Conservation (phyloP, 2,888 invertebrate species). For the Mantis religiosa region DNA sequence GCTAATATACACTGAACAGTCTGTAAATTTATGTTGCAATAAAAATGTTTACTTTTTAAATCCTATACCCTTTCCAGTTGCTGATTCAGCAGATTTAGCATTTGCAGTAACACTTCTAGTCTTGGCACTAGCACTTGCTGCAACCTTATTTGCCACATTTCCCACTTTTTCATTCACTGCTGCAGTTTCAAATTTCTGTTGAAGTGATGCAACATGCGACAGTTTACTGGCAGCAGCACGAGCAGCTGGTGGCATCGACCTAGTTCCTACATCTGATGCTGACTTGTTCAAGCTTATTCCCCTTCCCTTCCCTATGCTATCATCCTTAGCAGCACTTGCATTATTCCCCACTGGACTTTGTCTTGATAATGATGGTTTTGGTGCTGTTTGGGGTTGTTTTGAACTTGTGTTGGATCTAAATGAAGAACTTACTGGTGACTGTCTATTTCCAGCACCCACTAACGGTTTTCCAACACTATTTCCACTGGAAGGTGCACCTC, state of each 20-base stretch:
- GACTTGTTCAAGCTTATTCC: slow-evolving; percentile 12
- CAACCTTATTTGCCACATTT: not conserved
- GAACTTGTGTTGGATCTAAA: slow-evolving; percentile 1
- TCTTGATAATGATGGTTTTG: slow-evolving; percentile 11
- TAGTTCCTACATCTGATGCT: slow-evolving; percentile 31
- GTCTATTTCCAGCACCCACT: not conserved
- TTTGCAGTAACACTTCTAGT: not conserved
- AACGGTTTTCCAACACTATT: not conserved
- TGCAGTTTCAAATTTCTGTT: slow-evolving; percentile 71
- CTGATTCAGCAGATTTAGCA: not conserved
- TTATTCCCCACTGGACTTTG: not conserved
- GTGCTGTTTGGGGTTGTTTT: slow-evolving; percentile 19
- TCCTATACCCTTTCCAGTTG: slow-evolving; percentile 7
- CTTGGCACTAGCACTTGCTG: not conserved
- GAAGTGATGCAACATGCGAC: slow-evolving; percentile 71
- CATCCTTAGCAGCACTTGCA: not conserved
- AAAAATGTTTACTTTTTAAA: slow-evolving; percentile 13
- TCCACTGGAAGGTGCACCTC: slow-evolving; percentile 6
- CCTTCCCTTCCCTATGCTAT: not conserved
- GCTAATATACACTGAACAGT: not conserved
- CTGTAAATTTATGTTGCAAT: not conserved
- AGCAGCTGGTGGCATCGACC: slow-evolving; percentile 43
- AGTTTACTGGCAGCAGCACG: slow-evolving; percentile 52
- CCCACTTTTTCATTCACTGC: slow-evolving; percentile 10
- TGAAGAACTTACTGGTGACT: slow-evolving; percentile 12